phyloP scores from a whole-genome alignment of 2,797 vertebrate species.

The Molossus molossus region DNA sequence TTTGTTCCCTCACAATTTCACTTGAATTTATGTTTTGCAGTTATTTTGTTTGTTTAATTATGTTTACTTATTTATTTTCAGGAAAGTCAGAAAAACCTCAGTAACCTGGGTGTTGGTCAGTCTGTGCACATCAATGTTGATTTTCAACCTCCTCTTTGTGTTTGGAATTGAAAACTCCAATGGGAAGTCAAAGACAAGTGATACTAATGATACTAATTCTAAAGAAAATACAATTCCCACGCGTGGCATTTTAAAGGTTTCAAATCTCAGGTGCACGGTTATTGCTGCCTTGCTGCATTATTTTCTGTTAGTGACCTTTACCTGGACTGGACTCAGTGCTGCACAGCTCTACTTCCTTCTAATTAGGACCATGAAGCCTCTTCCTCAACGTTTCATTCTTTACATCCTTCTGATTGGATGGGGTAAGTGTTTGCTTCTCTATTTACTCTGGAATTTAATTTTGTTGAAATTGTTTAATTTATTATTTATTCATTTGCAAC shows the following conservation, averaged over 20 bases:
- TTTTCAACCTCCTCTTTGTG: slow-evolving; percentile 92
- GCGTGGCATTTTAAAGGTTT: background rate
- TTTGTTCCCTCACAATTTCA: background rate
- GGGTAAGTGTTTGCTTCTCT: slow-evolving; percentile 87
- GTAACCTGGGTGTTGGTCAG: slow-evolving; percentile 87
- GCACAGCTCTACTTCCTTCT: slow-evolving; percentile 88
- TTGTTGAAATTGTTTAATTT: slow-evolving; percentile 41
- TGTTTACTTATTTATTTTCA: slow-evolving; percentile 71
- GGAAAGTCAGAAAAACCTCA: slow-evolving; percentile 83
- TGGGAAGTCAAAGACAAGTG: slow-evolving; percentile 34
- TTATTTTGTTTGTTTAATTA: slow-evolving; percentile 63
- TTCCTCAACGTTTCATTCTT: slow-evolving; percentile 82
- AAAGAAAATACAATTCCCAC: background rate
- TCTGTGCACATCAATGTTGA: slow-evolving; percentile 89
- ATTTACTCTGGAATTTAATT: slow-evolving; percentile 28
- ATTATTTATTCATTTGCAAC: background rate
- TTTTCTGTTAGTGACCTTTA: slow-evolving; percentile 90
- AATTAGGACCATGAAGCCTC: slow-evolving; percentile 63
- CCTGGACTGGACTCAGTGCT: slow-evolving; percentile 88
- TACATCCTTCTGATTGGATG: slow-evolving; percentile 84
- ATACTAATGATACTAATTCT: accelerated
- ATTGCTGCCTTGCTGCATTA: slow-evolving; percentile 89
- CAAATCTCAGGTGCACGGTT: slow-evolving; percentile 58
- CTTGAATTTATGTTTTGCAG: background rate
- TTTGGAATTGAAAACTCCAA: slow-evolving; percentile 89